phyloP scores from a whole-genome alignment of 1,140 invertebrate genomes.

The Periplaneta americana region DNA sequence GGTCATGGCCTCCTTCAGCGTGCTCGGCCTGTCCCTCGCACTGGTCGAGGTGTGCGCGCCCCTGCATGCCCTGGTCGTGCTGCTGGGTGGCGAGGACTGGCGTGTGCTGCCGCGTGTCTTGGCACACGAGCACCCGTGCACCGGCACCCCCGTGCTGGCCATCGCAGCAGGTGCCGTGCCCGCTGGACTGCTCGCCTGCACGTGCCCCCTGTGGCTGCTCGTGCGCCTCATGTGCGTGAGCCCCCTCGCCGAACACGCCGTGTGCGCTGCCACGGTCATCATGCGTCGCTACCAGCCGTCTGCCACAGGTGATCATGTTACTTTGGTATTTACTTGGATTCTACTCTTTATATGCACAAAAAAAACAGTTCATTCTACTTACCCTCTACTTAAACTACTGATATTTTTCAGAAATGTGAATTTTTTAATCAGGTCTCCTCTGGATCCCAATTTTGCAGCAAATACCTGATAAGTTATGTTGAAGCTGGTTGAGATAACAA shows the following conservation, averaged over 20 bases:
- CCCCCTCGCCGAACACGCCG: slow-evolving; percentile 27
- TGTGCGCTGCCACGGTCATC: slow-evolving; percentile 25
- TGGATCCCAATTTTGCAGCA: too few species aligned
- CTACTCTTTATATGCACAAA: too few species aligned
- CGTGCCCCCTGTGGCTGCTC: slow-evolving; percentile 47
- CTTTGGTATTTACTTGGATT: too few species aligned
- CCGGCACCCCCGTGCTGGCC: slow-evolving; percentile 57
- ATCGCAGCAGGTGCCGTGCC: slow-evolving; percentile 59
- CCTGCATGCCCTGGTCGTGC: slow-evolving; percentile 49
- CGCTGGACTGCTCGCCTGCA: slow-evolving; percentile 54
- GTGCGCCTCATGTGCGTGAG: slow-evolving; percentile 31
- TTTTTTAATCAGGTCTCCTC: too few species aligned
- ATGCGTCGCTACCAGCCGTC: slow-evolving; percentile 29
- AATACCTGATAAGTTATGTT: too few species aligned
- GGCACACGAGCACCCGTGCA: slow-evolving; percentile 54
- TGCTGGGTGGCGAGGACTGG: slow-evolving; percentile 49
- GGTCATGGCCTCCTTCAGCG: slow-evolving; percentile 51
- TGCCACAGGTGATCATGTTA: background rate
- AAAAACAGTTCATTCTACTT: too few species aligned
- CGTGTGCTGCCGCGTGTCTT: slow-evolving; percentile 54
- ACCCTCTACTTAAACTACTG: too few species aligned
- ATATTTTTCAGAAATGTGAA: too few species aligned
- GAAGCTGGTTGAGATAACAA: too few species aligned
- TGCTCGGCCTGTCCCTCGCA: slow-evolving; percentile 50
- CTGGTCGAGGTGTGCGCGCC: slow-evolving; percentile 54